A percentile compares a stretch with the other conserved stretches of the same genome.
phyloP scores from a whole-genome alignment of 2,113 vertebrate genomes.

The Engystomops pustulosus region DNA sequence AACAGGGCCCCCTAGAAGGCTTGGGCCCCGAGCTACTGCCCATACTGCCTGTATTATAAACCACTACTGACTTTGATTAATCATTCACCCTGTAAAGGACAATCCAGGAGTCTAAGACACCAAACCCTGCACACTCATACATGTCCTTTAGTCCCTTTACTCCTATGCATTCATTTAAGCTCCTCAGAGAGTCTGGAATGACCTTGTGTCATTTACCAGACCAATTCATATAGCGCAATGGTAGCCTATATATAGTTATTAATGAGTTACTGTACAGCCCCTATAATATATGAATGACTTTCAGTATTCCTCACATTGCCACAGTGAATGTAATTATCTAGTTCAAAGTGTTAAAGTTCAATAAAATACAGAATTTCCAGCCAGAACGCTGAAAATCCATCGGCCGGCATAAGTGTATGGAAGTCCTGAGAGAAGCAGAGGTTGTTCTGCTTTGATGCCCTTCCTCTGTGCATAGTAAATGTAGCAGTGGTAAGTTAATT shows the following conservation, averaged over 20 bases:
- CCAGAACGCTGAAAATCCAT: not conserved
- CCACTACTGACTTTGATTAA: no score
- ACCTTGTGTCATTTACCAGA: no score
- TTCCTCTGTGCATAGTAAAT: constrained; percentile 47
- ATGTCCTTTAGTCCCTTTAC: no score
- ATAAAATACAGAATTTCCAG: constrained; percentile 22
- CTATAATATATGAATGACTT: constrained; percentile 9
- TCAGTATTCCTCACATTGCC: not conserved
- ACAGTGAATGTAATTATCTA: constrained; percentile 19
- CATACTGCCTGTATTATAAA: no score
- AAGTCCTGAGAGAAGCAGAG: constrained; percentile 23
- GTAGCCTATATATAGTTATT: not conserved
- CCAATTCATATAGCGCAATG: not conserved
- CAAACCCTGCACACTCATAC: no score
- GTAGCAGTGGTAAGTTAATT: constrained; percentile 51
- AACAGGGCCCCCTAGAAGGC: no score
- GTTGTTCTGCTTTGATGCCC: constrained; percentile 48
- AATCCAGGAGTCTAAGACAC: no score
- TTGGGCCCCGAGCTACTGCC: no score
- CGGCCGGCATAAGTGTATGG: constrained; percentile 6
- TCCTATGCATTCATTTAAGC: no score
- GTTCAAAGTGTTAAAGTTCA: constrained; percentile 34
- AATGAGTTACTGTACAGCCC: not conserved
- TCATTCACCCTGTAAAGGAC: no score
- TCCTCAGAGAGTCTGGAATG: no score